Base-by-base conservation (phyloP, 2,888 invertebrate species). In the Melinaea marsaeus region DNA sequence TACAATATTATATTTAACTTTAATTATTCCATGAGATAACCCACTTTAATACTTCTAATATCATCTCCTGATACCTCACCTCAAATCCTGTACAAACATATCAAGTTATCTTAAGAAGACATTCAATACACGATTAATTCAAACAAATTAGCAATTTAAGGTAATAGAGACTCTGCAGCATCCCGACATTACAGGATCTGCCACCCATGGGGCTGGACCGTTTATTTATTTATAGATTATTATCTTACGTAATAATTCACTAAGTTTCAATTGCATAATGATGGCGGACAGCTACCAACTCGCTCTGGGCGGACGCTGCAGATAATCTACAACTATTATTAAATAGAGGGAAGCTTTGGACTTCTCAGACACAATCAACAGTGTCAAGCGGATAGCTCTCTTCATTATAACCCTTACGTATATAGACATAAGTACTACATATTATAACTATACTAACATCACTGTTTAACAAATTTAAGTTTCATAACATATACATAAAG, bases 251-350 rank as follows among this genome's bases (percentile, higher is more conserved):
- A 86, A 90, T 90, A 90, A 87, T 88, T 90, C 90, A 90, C 86
- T 87, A 89, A 90, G 86, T 88, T 90, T 90, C 90, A 90, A 90
- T 90, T 90, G 90, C 90, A 86, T 90, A 90, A 90, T 90, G 87
- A 88, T 78, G 84, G 85, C 84, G 75, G 86, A 86, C 86, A 84
- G 79, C 87, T 88, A 88, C 88, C 79, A 87, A 79, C 75, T 73
- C 73, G 80, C 86, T 86, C 80, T 76, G 80, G 87, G 86, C 88
- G 85, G 83, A 85, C 84, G 80, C 79, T 70, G 73, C 77, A 84
- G 89, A 88, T 89, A 86, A 89, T 89, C 89, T 88, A 77, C 79
- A 78, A 85, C 88, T 87, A 84, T 86, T 86, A 90, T 90, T 90
- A 89, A 85, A 87, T 82, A 75, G 79, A 80, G 81, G 81, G 81